These are phyloP conservation scores for Xestia c-nigrum DNA, from an alignment of 2,888 invertebrate genomes.

Conservation along the genomic window DNA sequence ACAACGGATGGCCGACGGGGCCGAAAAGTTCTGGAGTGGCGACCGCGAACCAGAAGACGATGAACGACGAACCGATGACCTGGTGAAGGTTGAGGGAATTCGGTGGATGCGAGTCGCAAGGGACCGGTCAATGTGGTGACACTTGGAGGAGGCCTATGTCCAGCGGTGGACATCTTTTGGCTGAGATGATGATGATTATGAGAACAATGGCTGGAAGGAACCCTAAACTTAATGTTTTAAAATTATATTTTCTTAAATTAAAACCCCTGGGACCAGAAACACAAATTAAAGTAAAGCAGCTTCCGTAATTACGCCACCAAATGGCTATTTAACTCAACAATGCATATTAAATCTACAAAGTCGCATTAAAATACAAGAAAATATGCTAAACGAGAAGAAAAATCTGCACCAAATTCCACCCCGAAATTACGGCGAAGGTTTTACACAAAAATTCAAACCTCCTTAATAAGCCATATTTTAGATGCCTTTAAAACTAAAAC, in stretches of 20 bases:
- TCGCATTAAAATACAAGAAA: constrained; percentile 55
- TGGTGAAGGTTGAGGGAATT: no score
- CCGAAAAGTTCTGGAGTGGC: no score
- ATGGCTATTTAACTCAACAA: constrained; percentile 26
- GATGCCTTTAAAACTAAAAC: constrained; percentile 63
- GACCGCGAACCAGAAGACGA: no score
- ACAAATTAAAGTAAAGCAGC: background rate
- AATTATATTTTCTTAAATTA: background rate
- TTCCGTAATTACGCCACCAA: constrained; percentile 26
- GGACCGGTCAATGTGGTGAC: no score
- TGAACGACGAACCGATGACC: no score
- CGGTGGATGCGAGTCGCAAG: no score
- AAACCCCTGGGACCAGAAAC: background rate
- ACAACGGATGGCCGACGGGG: no score
- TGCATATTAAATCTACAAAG: constrained; percentile 52
- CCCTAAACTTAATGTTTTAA: background rate
- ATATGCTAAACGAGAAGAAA: constrained; percentile 61
- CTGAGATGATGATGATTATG: no score
- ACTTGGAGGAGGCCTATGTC: no score
- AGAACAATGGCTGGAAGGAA: background rate
- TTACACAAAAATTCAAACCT: constrained; percentile 74
- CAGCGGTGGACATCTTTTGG: no score
- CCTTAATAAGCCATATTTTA: constrained; percentile 77
- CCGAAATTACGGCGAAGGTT: constrained; percentile 69
- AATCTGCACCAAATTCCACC: constrained; percentile 66